These are phyloP conservation scores for Nipponacmea schrenckii DNA, from an alignment of 2,888 invertebrate genomes.

Conservation along the genomic window DNA sequence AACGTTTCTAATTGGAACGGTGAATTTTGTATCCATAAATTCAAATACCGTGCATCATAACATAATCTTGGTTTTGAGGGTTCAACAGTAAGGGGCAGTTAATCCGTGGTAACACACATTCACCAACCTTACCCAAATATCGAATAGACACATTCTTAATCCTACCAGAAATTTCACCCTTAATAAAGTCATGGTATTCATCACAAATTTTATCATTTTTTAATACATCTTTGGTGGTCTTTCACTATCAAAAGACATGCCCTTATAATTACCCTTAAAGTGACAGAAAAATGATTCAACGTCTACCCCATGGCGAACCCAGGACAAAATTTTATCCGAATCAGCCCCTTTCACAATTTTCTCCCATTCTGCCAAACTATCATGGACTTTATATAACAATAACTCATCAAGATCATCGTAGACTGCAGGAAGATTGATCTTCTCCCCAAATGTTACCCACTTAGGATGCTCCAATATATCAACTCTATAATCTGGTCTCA, in stretches of 20 bases:
- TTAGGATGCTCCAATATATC: no score
- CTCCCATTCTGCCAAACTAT: no score
- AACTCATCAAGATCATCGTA: background rate
- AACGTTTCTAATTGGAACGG: no score
- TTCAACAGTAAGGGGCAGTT: slow-evolving; percentile 17
- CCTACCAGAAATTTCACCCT: slow-evolving; percentile 4
- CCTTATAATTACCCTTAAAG: slow-evolving; percentile 25
- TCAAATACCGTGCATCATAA: no score
- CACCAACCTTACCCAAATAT: slow-evolving; percentile 14
- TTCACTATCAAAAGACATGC: slow-evolving; percentile 15
- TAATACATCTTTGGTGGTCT: slow-evolving; percentile 19
- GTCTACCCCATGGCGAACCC: slow-evolving; percentile 18
- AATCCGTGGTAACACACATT: slow-evolving; percentile 14
- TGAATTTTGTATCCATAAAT: no score
- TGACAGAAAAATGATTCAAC: slow-evolving; percentile 6
- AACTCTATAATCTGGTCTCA: no score
- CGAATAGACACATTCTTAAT: slow-evolving; percentile 18
- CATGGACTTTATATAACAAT: background rate
- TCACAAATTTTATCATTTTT: slow-evolving; percentile 12
- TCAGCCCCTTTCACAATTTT: no score
- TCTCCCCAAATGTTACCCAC: background rate
- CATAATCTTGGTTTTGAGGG: no score
- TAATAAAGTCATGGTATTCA: slow-evolving; percentile 18
- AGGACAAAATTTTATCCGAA: slow-evolving; percentile 4
- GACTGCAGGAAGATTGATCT: no score